phyloP scores from a whole-genome alignment of 2,113 vertebrate genomes.

The human region GRCh38 chr7:82163501-82164000 shows the following conservation, averaged over 20 bases:
- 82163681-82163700: neutral
- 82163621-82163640: neutral
- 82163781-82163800: neutral
- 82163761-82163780: too few relatives aligned
- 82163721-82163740: neutral
- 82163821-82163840: neutral
- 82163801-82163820: neutral
- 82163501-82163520: neutral
- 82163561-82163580: neutral
- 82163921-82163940: neutral
- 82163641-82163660: neutral
- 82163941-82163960: neutral
- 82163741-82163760: fast-evolving
- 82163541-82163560: neutral
- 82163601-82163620: neutral
- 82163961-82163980: neutral
- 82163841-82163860: neutral
- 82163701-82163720: neutral
- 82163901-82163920: neutral
- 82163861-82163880: neutral
- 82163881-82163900: fast-evolving
- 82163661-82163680: neutral
- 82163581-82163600: neutral
- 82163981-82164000: neutral
- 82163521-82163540: neutral